Evolutionary conservation across 1,140 invertebrate genomes (phyloP), one percentile per base, ranked within the genome.

Genomic region (Heliothis subflexa): DNA sequence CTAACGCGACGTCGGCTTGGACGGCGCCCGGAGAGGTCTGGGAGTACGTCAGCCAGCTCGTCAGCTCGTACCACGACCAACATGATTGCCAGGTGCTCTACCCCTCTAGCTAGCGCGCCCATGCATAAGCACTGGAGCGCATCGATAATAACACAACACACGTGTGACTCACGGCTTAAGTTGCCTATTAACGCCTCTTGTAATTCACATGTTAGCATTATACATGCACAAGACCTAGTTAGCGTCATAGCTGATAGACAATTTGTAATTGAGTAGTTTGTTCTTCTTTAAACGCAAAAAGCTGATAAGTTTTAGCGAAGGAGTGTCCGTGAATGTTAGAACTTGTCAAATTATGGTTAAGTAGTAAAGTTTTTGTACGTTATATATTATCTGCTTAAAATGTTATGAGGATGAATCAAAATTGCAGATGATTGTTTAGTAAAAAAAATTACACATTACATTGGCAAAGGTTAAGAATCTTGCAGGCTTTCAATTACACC

Each of bases 1-100:
- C 89, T 13, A 88, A 86, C 78, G 84, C 91, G 55, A 73, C 84
- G 3, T 87, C 91, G 49, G 81, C 92, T 45, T 94, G 93, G 93
- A 93, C 91, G 40, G 93, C 93, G 66, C 93, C 93, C 73, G 93
- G 93, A 18, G 91, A 94, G 82, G 93, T 94, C 75, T 94, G 93
- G 93, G 93, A 94, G 89, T 94, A 93, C 83, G 91, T 94, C 82
- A 94, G 90, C 77, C 91, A 94, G 77, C 88, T 94, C 4, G 93
- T 94, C 88, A 94, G 89, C 88, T 94, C 93, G 13, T 94, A 94
- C 84, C 93, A 94, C 83, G 91, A 94, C 59, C 93, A 94, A 79
- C 93, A 93, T 80, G 88, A 94, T 68, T 93, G 91, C 80, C 93
- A 94, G 91, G 93, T 93, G 55, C 68, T 66, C 47, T 76, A 66